phyloP scores from a whole-genome alignment of 2,113 vertebrate species.

The Phrynocephalus versicolor region DNA sequence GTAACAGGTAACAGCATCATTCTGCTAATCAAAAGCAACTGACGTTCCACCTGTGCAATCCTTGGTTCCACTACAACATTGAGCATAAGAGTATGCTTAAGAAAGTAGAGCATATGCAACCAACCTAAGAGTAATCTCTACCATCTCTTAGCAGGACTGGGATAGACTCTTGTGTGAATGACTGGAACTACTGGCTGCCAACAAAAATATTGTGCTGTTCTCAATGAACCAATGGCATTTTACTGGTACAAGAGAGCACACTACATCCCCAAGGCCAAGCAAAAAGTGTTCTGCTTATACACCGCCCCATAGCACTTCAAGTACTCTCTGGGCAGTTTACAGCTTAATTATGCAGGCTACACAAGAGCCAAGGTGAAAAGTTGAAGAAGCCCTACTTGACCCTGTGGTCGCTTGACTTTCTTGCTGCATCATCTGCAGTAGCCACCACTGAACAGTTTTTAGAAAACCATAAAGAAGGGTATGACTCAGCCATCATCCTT shows the following conservation, averaged over 20 bases:
- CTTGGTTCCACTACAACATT: background rate
- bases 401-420: background rate
- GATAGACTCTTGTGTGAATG: background rate
- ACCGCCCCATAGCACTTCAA: no score
- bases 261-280: background rate
- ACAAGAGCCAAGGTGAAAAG: background rate
- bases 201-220: background rate
- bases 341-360: no score
- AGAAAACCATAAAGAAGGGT: background rate
- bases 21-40: background rate
- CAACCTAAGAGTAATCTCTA: no score
- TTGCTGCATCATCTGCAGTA: background rate
- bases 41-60: background rate
- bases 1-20: background rate
- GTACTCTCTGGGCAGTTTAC: no score
- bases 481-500: slow-evolving; percentile 9
- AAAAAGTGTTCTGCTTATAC: no score
- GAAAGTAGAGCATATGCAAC: background rate
- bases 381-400: background rate
- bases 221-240: background rate
- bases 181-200: background rate
- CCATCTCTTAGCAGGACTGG: background rate
- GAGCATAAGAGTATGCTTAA: background rate
- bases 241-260: background rate
- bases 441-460: background rate